Evolutionary conservation across 92 coral and sea anemone genomes (phyloP).

Genomic region (Actinernus sp.): DNA sequence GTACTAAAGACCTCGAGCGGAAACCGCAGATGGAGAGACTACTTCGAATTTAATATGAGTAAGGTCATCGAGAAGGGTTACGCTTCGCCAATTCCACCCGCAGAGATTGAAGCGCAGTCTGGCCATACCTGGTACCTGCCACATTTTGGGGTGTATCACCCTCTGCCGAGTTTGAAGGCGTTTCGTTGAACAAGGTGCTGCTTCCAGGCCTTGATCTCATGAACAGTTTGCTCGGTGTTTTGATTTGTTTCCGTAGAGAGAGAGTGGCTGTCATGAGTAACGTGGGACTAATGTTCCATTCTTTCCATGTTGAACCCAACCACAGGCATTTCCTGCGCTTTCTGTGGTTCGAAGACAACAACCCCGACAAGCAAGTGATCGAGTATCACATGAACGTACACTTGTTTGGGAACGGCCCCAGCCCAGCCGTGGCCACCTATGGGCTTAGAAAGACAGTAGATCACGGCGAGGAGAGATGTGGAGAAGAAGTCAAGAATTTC

Average conservation of each 20-base stretch:
- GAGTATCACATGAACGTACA: neutral
- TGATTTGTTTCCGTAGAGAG: neutral
- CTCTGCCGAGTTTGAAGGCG: neutral
- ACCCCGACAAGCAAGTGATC: neutral
- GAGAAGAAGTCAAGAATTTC: conserved; percentile 32
- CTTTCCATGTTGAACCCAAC: neutral
- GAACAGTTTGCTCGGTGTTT: no score
- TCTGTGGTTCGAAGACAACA: neutral
- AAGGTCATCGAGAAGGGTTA: conserved; percentile 21
- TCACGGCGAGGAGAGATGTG: conserved; percentile 74
- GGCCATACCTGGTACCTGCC: neutral
- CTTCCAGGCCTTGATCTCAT: neutral
- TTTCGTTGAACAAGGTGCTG: neutral
- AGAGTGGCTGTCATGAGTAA: neutral
- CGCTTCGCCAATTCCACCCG: conserved; percentile 33
- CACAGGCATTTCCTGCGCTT: neutral
- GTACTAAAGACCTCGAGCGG: conserved; percentile 9
- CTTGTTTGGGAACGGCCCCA: neutral
- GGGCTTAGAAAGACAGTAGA: conserved; percentile 34
- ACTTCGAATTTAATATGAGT: conserved; percentile 46
- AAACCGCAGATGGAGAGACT: conserved; percentile 54
- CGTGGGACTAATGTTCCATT: neutral
- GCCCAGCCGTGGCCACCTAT: neutral
- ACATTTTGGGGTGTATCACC: conserved; percentile 17
- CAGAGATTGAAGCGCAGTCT: neutral